phyloP scores from a whole-genome alignment of 2,888 invertebrate species.

The Agrenia bidenticulata region DNA sequence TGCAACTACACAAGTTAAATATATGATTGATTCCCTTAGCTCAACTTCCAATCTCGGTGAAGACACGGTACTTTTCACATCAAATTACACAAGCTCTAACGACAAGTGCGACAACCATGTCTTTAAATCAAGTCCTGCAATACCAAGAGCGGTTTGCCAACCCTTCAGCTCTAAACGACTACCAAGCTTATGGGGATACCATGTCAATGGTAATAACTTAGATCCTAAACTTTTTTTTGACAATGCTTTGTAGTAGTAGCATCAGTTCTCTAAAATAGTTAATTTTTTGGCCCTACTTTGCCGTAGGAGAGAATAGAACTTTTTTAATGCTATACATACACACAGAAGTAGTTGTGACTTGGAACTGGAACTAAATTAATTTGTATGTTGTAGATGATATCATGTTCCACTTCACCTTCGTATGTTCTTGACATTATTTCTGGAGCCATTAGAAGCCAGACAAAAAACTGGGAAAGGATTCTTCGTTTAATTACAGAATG shows the following conservation, averaged over 20 bases:
- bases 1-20: too few relatives aligned
- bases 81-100: conserved; percentile 28
- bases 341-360: too few relatives aligned
- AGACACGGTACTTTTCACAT: conserved; percentile 32
- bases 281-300: too few relatives aligned
- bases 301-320: too few relatives aligned
- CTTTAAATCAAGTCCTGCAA: conserved; percentile 32
- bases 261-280: too few relatives aligned
- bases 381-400: conserved; percentile 43
- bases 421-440: conserved; percentile 32
- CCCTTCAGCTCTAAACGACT: conserved; percentile 9
- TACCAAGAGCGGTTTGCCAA: conserved; percentile 44
- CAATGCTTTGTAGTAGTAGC: too few relatives aligned
- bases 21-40: too few relatives aligned
- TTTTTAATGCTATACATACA: too few relatives aligned
- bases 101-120: conserved; percentile 11
- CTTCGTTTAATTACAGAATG: conserved; percentile 37
- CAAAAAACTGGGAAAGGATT: conserved; percentile 46
- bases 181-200: conserved; percentile 9
- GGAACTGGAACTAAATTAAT: too few relatives aligned
- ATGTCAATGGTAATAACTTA: conserved; percentile 24
- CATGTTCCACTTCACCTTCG: conserved; percentile 19
- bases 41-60: conserved; percentile 33
- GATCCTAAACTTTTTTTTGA: too few relatives aligned
- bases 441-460: conserved; percentile 8